Evolutionary conservation across 2,888 invertebrate genomes (phyloP).

Genomic region (Idaea dimidiata): DNA sequence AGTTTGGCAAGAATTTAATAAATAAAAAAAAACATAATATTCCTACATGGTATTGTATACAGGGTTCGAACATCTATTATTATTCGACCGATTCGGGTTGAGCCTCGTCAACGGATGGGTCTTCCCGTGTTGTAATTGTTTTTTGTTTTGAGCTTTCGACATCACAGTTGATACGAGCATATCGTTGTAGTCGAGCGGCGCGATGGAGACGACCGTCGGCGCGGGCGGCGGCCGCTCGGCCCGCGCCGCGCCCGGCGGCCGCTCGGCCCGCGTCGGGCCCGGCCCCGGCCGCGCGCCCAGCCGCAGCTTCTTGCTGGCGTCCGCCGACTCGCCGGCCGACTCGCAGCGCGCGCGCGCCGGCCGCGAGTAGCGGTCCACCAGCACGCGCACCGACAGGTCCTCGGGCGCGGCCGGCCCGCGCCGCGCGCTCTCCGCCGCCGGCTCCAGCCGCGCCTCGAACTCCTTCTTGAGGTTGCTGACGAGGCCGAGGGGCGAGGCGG

Average conservation of each 20-base stretch:
- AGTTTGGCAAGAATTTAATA: constrained; percentile 81
- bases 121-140: constrained; percentile 94
- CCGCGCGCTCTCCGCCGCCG: constrained; percentile 39
- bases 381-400: constrained; percentile 84
- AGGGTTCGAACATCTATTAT: constrained; percentile 86
- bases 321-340: constrained; percentile 36
- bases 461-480: constrained; percentile 93
- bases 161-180: constrained; percentile 85
- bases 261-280: constrained; percentile 12
- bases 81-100: constrained; percentile 87
- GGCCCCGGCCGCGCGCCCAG: constrained; percentile 36
- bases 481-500: constrained; percentile 85
- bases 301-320: constrained; percentile 19
- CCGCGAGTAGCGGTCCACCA: constrained; percentile 88
- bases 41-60: constrained; percentile 95
- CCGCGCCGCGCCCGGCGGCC: constrained; percentile 41
- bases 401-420: constrained; percentile 57
- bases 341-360: constrained; percentile 46
- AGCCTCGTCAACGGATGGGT: constrained; percentile 95
- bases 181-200: constrained; percentile 74
- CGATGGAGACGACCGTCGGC: constrained; percentile 61
- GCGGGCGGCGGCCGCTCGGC: constrained; percentile 61
- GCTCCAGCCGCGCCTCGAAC: constrained; percentile 86
- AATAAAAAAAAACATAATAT: constrained; percentile 74
- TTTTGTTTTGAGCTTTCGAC: constrained; percentile 87